phyloP scores from a whole-genome alignment of 2,888 invertebrate genomes.

The Arctia plantaginis region DNA sequence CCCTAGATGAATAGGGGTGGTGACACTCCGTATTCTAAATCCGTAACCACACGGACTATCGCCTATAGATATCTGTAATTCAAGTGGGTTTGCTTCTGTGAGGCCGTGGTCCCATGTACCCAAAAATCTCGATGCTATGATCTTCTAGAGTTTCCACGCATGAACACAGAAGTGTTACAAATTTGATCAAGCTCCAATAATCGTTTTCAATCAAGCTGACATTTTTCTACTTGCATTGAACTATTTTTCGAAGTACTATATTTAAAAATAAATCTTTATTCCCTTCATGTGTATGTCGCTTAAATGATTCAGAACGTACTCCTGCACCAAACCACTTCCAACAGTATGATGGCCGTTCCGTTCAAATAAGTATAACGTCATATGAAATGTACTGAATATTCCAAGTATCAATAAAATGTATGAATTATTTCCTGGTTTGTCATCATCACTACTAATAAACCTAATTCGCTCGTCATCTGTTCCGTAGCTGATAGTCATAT shows the following conservation, averaged over 20 bases:
- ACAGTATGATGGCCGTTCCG: background rate
- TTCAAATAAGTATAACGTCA: background rate
- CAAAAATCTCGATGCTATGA: background rate
- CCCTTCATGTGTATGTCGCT: background rate
- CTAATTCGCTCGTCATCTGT: background rate
- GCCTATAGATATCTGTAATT: too few species aligned
- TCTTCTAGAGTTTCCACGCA: background rate
- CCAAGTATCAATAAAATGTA: background rate
- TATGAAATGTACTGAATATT: background rate
- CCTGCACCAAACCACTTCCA: background rate
- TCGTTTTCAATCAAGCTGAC: background rate
- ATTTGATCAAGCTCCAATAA: background rate
- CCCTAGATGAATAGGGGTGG: too few species aligned
- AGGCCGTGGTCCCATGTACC: background rate
- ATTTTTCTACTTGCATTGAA: background rate
- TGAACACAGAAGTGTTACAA: background rate
- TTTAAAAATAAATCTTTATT: background rate
- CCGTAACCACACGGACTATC: too few species aligned
- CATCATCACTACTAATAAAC: background rate
- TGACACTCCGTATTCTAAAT: too few species aligned
- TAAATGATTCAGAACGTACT: background rate
- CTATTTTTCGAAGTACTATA: background rate
- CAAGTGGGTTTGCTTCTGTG: too few species aligned
- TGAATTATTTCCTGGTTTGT: background rate
- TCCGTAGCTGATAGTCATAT: background rate